Percentiles rank a stretch among this genome's conserved stretches.
These are phyloP conservation scores for Myiotriccus ornatus DNA, from an alignment of 2,797 vertebrate genomes.

Conservation along the genomic window DNA sequence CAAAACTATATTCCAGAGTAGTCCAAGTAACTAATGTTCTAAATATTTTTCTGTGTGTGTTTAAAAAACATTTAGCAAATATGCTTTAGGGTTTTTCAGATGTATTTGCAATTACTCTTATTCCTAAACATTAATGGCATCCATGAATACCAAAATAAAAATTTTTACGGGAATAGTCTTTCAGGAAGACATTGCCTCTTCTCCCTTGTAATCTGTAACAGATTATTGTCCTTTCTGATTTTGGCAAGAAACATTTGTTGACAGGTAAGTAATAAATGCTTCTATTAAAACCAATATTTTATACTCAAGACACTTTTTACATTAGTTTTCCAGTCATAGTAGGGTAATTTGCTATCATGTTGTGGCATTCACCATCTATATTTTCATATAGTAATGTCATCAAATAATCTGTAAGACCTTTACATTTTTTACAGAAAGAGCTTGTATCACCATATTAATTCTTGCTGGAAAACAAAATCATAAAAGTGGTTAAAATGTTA, in stretches of 20 bases:
- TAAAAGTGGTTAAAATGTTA: not conserved
- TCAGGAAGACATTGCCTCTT: not conserved
- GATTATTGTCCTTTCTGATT: not conserved
- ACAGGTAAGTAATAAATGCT: not conserved
- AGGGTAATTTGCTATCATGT: not conserved
- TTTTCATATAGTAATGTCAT: not conserved
- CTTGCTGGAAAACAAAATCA: not conserved
- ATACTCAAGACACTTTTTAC: not conserved
- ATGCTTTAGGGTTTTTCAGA: not conserved
- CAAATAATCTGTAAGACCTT: not conserved
- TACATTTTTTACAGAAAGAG: not conserved
- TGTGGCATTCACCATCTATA: not conserved
- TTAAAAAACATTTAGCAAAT: not conserved
- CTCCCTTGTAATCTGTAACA: not conserved
- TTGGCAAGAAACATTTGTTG: not conserved
- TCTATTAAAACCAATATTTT: not conserved
- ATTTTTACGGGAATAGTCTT: not conserved
- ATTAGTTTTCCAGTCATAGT: not conserved
- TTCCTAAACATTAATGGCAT: not conserved
- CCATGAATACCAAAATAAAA: not conserved
- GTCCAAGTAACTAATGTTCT: not conserved
- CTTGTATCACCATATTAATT: not conserved
- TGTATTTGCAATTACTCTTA: not conserved
- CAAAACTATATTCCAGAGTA: not conserved
- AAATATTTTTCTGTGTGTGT: not conserved